These are phyloP conservation scores for Drosophila anomelani DNA, from an alignment of 2,888 invertebrate genomes.

Conservation along the genomic window DNA sequence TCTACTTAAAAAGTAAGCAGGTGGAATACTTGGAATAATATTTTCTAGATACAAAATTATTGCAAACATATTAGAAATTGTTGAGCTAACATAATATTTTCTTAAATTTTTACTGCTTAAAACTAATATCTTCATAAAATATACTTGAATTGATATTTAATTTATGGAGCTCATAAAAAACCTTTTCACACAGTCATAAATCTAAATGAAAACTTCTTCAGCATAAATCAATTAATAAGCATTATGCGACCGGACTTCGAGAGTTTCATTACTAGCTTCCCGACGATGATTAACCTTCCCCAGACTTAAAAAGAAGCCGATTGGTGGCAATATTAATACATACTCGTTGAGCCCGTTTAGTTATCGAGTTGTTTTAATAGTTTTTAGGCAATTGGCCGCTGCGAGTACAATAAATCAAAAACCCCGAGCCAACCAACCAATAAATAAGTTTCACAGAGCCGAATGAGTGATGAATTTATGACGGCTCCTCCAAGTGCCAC, in stretches of 20 bases:
- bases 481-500: conserved; percentile 53
- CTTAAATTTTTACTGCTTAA: neutral
- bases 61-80: neutral
- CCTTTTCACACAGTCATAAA: conserved; percentile 76
- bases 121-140: neutral
- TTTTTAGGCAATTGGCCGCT: conserved; percentile 57
- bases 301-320: conserved; percentile 55
- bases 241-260: conserved; percentile 43
- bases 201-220: conserved; percentile 58
- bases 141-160: neutral
- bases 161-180: conserved; percentile 51
- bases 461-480: conserved; percentile 79
- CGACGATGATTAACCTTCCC: conserved; percentile 43
- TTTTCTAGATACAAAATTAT: neutral
- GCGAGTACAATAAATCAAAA: conserved; percentile 66
- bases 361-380: conserved; percentile 44
- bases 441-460: conserved; percentile 56
- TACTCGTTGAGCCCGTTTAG: conserved; percentile 31
- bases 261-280: conserved; percentile 18
- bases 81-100: neutral
- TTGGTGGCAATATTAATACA: conserved; percentile 24
- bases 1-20: neutral
- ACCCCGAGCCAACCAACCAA: conserved; percentile 50
- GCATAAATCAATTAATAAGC: conserved; percentile 66
- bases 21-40: neutral